Base-by-base conservation (phyloP, 2,888 invertebrate species). In the Thymelicus sylvestris region DNA sequence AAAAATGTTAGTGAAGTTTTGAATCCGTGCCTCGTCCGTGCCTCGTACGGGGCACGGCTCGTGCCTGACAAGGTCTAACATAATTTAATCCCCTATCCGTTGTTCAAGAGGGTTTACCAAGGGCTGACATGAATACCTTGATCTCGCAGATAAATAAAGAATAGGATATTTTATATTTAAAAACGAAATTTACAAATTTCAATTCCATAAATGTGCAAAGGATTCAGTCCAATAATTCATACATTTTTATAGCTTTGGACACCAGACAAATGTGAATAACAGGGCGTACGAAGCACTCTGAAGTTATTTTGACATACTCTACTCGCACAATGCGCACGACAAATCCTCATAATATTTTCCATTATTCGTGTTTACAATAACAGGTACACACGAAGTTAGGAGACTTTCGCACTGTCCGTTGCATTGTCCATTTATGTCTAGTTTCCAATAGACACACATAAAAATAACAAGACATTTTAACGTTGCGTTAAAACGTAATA, bases 281-380 rank as follows among this genome's bases (percentile, higher is more conserved):
- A 19, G 19, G 19, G 10, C 19, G 13, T 48, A 64, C 19, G 48
- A 69, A 48, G n/a, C 38, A 68, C 31, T 64, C 63, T 19, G 41
- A 64, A 69, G 59, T 64, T 48, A 63, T 10, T 39, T n/a, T 15
- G 57, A 69, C 59, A 64, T 47, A 69, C 64, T 47, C 39, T 38
- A 57, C 47, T 63, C 44, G 57, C 63, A 63, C 63, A 55, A 47
- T 48, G 64, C 57, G 59, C 64, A 63, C 68, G 69, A 63, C 47
- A 69, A 59, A 59, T 66, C 48, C 66, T 38, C 38, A 24, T 69
- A 41, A 64, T 64, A 69, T 69, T 69, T 69, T 69, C 63, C 69
- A 69, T 69, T 69, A 69, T 69, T 69, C 59, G 55, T 64, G 59
- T 59, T 69, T 63, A 69, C 69, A 69, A 69, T 69, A 69, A 41